Conservation (phyloP, 1,140 invertebrate species). For the Oedothorax gibbosus region DNA sequence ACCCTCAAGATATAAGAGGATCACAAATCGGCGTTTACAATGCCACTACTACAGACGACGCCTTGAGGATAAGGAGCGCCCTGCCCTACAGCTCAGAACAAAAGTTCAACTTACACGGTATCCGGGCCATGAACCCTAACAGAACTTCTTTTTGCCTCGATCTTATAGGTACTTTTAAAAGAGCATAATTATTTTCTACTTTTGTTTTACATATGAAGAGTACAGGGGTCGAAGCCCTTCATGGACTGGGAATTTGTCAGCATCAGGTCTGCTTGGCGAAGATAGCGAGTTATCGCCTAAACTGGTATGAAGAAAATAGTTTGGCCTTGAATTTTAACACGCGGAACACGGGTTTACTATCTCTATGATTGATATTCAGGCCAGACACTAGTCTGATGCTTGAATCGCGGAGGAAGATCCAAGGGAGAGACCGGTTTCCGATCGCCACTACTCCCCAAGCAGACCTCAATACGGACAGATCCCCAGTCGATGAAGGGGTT, state of each 20-base stretch:
- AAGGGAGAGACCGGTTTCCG: too few species aligned
- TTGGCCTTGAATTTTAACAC: too few species aligned
- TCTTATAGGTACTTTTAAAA: slow-evolving; percentile 6
- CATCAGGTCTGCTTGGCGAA: background rate
- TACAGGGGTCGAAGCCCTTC: background rate
- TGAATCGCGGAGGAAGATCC: too few species aligned
- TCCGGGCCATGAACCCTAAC: slow-evolving; percentile 17
- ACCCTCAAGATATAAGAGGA: slow-evolving; percentile 2
- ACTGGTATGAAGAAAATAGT: too few species aligned
- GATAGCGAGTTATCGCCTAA: background rate
- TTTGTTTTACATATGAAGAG: background rate
- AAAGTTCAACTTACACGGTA: background rate
- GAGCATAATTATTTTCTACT: background rate
- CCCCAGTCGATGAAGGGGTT: too few species aligned
- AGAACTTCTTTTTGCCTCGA: background rate
- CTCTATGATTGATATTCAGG: too few species aligned
- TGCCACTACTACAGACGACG: background rate
- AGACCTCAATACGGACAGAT: too few species aligned
- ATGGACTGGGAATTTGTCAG: background rate
- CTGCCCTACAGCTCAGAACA: background rate
- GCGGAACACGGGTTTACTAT: too few species aligned
- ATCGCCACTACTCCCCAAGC: too few species aligned
- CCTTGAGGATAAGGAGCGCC: background rate
- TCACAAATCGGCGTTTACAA: slow-evolving; percentile 15
- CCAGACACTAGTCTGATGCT: too few species aligned